Evolutionary conservation across 2,888 invertebrate genomes (phyloP).

Genomic region (Gisinianus flammeolus): DNA sequence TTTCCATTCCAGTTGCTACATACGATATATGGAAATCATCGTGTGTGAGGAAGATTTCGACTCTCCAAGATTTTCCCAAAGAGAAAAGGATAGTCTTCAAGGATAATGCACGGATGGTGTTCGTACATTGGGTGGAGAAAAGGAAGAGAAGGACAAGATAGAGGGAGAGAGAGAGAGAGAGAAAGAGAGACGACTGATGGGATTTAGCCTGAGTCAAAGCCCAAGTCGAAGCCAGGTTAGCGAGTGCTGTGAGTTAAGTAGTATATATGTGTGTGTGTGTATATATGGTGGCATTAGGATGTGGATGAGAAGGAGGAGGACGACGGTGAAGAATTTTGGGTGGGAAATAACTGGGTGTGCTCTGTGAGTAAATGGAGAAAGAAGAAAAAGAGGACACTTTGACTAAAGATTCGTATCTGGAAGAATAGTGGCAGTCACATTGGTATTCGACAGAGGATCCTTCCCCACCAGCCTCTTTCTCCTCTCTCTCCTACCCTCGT

Average conservation of each 20-base stretch:
- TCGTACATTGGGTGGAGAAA: not conserved
- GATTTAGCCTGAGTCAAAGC: no score
- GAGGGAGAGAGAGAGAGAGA: not conserved
- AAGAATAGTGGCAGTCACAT: not conserved
- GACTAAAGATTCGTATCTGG: conserved; percentile 19
- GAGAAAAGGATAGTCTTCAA: not conserved
- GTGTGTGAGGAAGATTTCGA: not conserved
- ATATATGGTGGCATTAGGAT: not conserved
- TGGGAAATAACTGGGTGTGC: not conserved
- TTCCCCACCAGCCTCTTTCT: not conserved
- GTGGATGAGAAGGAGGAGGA: not conserved
- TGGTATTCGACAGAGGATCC: conserved; percentile 17
- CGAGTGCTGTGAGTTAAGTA: no score
- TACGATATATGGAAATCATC: not conserved
- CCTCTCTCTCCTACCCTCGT: not conserved
- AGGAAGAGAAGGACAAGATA: not conserved
- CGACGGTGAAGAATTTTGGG: not conserved
- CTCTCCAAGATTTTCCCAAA: not conserved
- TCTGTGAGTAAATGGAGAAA: no score
- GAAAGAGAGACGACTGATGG: no score
- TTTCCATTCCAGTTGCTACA: not conserved
- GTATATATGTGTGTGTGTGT: no score
- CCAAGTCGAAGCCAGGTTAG: no score
- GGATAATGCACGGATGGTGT: not conserved
- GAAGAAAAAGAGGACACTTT: not conserved